Evolutionary conservation across 2,797 vertebrate genomes (phyloP), one percentile per base, ranked within the genome.

Genomic region (Phataginus tetradactyla): DNA sequence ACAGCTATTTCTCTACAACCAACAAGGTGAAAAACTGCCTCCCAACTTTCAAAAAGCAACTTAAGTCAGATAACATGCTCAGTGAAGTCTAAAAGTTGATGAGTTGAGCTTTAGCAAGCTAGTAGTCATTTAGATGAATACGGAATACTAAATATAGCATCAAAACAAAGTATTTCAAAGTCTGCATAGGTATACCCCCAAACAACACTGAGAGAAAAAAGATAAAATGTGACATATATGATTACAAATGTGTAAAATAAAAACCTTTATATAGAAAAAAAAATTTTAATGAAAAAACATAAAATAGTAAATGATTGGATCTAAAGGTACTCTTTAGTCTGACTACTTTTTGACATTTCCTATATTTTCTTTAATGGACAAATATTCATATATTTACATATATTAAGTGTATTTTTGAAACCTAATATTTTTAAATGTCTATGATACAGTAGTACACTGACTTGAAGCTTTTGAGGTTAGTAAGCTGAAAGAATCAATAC

Each of bases 311-410:
- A 29, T 80, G 17, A 83, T n/a, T 83, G 5, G 34, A 95, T 96
- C 34, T 85, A 87, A 93, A 81, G 72, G 23, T 42, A 59, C 11
- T 64, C 25, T 93, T 92, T 78, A 93, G 2, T 74, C 32, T 92
- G 27, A 81, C 90, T 86, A 66, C 8, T 75, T 95, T 69, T 71
- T 83, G 49, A 49, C 17, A 75, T 32, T 95, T 86, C 63, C 61
- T 88, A 90, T 95, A 55, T 81, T 88, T 89, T 86, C 64, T 49
- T 51, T 90, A 90, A 88, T 64, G 91, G 93, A 78, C 4, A 90
- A 66, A 64, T 61, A 86, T 5, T 77, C 7, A 79, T 37, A 34
- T 27, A 32, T 45, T 45, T 45, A 45, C 45, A 45, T 45, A 45
- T 45, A 45, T 45, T 45, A 45, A 45, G 45, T 45, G 45, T 64